Percentiles rank a stretch among this genome's conserved stretches.
phyloP scores from a whole-genome alignment of 92 coral and sea anemone species.

The Palythoa heliodiscus region DNA sequence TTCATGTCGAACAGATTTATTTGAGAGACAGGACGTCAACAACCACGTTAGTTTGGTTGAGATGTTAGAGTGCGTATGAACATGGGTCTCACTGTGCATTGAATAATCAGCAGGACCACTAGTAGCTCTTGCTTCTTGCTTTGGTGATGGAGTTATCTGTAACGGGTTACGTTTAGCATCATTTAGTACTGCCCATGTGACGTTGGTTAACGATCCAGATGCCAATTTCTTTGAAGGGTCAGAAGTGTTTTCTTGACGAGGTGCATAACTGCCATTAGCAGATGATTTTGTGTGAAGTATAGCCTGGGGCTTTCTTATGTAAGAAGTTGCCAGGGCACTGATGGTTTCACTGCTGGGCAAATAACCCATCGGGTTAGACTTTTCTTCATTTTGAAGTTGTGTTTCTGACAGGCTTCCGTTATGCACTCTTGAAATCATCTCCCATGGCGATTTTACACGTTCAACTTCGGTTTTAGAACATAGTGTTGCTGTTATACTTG shows the following conservation, averaged over 20 bases:
- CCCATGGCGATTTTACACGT: background rate
- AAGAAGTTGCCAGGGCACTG: background rate
- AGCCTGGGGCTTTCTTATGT: background rate
- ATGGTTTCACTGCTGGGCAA: background rate
- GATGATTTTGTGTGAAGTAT: background rate
- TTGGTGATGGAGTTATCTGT: background rate
- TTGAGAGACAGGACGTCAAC: background rate
- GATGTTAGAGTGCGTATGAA: background rate
- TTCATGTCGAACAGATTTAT: background rate
- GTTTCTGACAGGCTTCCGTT: background rate
- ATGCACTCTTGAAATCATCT: background rate
- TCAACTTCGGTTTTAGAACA: background rate
- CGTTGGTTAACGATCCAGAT: constrained; percentile 7
- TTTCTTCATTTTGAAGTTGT: background rate
- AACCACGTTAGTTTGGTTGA: constrained; percentile 21
- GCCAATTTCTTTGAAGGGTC: background rate
- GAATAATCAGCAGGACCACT: background rate
- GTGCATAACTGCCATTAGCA: background rate
- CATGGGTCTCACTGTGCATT: background rate
- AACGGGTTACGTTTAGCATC: background rate
- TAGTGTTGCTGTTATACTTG: background rate
- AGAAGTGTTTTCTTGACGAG: background rate
- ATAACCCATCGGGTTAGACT: background rate
- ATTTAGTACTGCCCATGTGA: constrained; percentile 30
- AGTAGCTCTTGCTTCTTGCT: background rate